These are phyloP conservation scores for Anseranas semipalmata DNA, from an alignment of 2,113 vertebrate genomes.

Conservation along the genomic window DNA sequence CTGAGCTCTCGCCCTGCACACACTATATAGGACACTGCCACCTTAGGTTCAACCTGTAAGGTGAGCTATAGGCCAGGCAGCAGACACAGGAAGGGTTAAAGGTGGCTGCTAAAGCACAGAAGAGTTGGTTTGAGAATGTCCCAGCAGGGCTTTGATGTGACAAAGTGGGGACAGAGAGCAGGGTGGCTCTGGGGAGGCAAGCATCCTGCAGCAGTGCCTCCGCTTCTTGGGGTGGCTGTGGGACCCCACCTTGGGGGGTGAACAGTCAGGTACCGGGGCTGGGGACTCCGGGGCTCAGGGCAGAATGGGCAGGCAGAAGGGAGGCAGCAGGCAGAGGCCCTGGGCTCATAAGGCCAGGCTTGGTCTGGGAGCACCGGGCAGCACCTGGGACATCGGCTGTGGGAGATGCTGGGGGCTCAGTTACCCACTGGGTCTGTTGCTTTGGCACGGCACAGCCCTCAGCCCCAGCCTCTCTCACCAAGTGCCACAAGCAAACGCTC, in stretches of 20 bases:
- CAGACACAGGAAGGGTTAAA: neutral
- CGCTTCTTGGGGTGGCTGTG: neutral
- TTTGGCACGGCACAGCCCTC: neutral
- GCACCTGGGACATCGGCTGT: neutral
- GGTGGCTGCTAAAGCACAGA: neutral
- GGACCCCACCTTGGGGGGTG: rapidly evolving
- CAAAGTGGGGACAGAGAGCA: neutral
- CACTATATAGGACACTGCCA: neutral
- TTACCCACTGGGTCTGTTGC: neutral
- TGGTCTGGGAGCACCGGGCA: neutral
- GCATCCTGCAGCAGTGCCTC: neutral
- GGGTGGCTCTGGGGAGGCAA: neutral
- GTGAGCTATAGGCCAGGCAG: neutral
- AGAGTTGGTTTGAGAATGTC: neutral
- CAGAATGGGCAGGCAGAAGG: neutral
- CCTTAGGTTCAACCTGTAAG: neutral
- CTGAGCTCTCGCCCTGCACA: rapidly evolving
- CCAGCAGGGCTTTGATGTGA: neutral
- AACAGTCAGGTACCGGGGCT: neutral
- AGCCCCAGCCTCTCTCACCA: neutral
- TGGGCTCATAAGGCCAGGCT: neutral
- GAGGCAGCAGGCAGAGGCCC: neutral
- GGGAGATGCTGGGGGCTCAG: neutral
- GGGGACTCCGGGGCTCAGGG: neutral
- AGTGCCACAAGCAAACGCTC: neutral